Conservation (phyloP, 2,888 invertebrate genomes). For the Tipula vernalis region DNA sequence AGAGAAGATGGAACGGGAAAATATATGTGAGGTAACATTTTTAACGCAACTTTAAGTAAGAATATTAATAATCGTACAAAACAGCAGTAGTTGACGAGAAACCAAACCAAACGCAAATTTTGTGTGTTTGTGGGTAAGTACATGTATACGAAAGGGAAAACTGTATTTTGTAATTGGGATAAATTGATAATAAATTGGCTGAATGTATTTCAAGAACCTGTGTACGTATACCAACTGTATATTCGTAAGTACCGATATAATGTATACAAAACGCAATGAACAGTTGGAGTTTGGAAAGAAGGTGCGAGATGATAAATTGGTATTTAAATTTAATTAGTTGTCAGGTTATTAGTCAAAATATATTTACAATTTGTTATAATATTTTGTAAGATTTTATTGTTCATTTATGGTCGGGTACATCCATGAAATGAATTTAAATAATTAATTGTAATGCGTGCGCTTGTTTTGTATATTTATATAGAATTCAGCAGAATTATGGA, state of each 20-base stretch:
- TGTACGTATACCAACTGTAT: not conserved
- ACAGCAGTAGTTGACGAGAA: not conserved
- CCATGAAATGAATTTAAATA: too few species aligned
- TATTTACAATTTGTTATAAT: not conserved
- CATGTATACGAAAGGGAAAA: not conserved
- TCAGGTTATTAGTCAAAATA: not conserved
- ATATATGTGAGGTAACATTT: not conserved
- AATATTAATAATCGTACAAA: not conserved
- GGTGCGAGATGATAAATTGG: not conserved
- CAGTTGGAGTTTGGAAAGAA: not conserved
- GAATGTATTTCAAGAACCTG: not conserved
- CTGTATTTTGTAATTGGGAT: not conserved
- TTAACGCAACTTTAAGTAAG: not conserved
- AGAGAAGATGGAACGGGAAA: not conserved
- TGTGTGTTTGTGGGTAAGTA: not conserved
- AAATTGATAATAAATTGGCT: not conserved
- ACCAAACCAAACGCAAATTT: not conserved
- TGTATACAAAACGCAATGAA: not conserved
- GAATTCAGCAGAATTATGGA: too few species aligned
- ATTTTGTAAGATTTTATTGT: not conserved
- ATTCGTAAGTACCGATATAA: not conserved
- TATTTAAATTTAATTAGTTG: not conserved
- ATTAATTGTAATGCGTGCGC: too few species aligned
- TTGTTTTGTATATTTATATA: too few species aligned
- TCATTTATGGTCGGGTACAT: too few species aligned